Percentiles rank a stretch among this genome's conserved stretches.
These are phyloP conservation scores for Syrphus vitripennis DNA, from an alignment of 2,888 invertebrate genomes.

Conservation along the genomic window DNA sequence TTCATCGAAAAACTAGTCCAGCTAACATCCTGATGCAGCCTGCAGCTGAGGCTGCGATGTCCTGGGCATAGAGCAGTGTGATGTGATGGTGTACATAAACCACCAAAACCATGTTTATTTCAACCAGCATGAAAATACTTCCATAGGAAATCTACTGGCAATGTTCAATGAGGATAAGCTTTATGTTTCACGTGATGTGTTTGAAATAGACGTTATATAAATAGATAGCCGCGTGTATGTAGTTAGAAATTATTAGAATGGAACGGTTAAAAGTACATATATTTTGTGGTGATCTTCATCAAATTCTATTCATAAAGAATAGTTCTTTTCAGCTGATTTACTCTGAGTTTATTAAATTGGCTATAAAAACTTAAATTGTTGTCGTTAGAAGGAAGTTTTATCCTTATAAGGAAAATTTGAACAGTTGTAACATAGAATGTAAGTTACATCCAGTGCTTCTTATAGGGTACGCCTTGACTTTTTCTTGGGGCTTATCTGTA, in stretches of 20 bases:
- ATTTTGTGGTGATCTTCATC: neutral
- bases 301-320: neutral
- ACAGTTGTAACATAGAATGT: too few relatives aligned
- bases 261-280: slow-evolving; percentile 45
- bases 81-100: neutral
- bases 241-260: slow-evolving; percentile 53
- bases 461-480: too few relatives aligned
- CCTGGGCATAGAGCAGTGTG: neutral
- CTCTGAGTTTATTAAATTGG: too few relatives aligned
- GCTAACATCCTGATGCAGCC: neutral
- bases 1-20: slow-evolving; percentile 55
- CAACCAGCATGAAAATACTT: slow-evolving; percentile 8
- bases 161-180: neutral
- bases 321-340: too few relatives aligned
- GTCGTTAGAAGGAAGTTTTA: too few relatives aligned
- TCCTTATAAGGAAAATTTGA: too few relatives aligned
- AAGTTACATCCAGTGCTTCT: too few relatives aligned
- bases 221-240: neutral
- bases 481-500: too few relatives aligned
- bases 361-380: too few relatives aligned
- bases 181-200: slow-evolving; percentile 46
- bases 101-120: neutral
- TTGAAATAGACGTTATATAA: slow-evolving; percentile 29
- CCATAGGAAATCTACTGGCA: neutral
- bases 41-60: neutral